Evolutionary conservation across 2,113 vertebrate species (phyloP).

Genomic region (Merops nubicus): DNA sequence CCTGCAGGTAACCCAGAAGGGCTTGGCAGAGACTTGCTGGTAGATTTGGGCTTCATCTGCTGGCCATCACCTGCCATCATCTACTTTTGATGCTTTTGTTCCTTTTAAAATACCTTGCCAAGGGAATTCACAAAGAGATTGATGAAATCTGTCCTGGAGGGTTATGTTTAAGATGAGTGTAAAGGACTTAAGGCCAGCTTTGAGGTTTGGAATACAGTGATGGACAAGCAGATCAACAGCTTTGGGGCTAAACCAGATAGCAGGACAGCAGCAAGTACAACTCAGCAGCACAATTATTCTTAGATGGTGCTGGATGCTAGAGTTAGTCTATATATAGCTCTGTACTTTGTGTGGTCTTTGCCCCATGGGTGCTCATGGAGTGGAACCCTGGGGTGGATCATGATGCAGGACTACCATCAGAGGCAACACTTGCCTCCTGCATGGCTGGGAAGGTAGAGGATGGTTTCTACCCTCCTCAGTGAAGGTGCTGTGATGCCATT

Average conservation of each 20-base stretch:
- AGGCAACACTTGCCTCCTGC: accelerated
- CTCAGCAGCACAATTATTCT: background rate
- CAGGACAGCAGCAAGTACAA: background rate
- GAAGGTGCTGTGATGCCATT: background rate
- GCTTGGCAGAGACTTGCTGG: background rate
- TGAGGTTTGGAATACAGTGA: accelerated
- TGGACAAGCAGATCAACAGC: background rate
- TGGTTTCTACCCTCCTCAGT: background rate
- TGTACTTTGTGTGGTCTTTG: background rate
- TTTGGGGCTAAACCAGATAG: background rate
- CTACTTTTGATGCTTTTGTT: background rate
- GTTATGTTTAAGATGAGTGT: background rate
- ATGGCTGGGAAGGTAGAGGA: background rate
- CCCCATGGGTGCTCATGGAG: background rate
- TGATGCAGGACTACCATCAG: background rate
- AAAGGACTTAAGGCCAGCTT: background rate
- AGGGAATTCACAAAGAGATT: background rate
- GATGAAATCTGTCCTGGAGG: background rate
- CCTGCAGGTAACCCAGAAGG: background rate
- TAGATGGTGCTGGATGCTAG: background rate
- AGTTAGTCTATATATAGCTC: background rate
- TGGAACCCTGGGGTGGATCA: background rate
- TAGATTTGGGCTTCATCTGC: background rate
- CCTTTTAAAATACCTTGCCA: background rate
- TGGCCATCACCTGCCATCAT: background rate